Evolutionary conservation across 1,140 invertebrate genomes (phyloP).

Genomic region (Holcopasites calliopsidis): DNA sequence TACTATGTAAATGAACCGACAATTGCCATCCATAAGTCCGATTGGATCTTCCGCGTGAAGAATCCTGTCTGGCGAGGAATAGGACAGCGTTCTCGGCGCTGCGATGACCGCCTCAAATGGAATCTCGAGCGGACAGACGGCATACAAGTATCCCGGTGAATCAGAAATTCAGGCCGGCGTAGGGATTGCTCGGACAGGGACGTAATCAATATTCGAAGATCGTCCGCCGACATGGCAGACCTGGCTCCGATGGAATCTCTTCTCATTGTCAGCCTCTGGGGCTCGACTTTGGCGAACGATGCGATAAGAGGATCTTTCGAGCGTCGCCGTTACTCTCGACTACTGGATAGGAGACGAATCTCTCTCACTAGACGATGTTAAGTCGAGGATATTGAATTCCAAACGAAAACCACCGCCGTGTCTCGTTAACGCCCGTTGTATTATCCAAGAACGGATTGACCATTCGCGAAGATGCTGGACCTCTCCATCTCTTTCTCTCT

Average conservation of each 20-base stretch:
- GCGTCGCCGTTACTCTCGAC: slow-evolving; percentile 24
- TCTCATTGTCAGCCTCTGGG: slow-evolving; percentile 50
- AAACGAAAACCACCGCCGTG: slow-evolving; percentile 11
- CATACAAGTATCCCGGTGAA: slow-evolving; percentile 47
- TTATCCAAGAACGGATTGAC: not conserved
- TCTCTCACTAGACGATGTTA: not conserved
- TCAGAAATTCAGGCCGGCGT: slow-evolving; percentile 52
- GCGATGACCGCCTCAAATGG: not conserved
- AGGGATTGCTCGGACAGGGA: slow-evolving; percentile 52
- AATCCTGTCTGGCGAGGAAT: too few relatives aligned
- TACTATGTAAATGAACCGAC: too few relatives aligned
- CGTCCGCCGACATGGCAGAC: slow-evolving; percentile 40
- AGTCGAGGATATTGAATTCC: slow-evolving; percentile 20
- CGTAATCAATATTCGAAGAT: slow-evolving; percentile 60
- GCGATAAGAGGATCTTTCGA: slow-evolving; percentile 57
- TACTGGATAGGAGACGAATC: slow-evolving; percentile 9
- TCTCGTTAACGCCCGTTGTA: not conserved
- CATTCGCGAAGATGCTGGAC: not conserved
- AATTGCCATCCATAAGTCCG: too few relatives aligned
- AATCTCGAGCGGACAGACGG: slow-evolving; percentile 23
- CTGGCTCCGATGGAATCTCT: slow-evolving; percentile 56
- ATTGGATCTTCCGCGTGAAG: too few relatives aligned
- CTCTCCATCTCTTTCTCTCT: slow-evolving; percentile 44
- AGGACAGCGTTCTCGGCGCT: not conserved
- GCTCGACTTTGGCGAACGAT: slow-evolving; percentile 36